phyloP scores from a whole-genome alignment of 23 tunicate species.

The Styela clava region DNA sequence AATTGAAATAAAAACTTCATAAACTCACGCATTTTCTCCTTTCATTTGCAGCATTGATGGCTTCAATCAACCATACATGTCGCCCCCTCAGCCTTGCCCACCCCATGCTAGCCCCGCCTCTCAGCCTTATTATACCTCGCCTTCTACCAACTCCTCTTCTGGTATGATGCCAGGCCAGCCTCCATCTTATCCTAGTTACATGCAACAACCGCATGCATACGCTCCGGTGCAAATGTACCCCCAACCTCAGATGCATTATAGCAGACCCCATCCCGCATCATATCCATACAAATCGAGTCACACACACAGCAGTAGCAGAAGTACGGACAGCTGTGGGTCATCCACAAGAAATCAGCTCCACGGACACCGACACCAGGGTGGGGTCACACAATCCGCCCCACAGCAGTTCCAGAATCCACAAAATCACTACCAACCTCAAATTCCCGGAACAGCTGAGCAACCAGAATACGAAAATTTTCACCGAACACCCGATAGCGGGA shows the following conservation, averaged over 20 bases:
- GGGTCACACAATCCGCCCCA: not conserved
- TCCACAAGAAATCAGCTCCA: slow-evolving; percentile 52
- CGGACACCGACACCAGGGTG: slow-evolving; percentile 24
- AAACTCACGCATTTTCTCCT: not conserved
- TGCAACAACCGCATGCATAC: slow-evolving; percentile 13
- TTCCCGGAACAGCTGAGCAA: not conserved
- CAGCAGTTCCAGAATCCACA: not conserved
- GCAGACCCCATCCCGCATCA: slow-evolving; percentile 29
- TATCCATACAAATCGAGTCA: slow-evolving; percentile 43
- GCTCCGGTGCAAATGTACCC: slow-evolving; percentile 28
- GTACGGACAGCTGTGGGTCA: slow-evolving; percentile 65
- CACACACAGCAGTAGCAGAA: slow-evolving; percentile 59
- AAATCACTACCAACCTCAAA: slow-evolving; percentile 2
- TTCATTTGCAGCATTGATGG: slow-evolving; percentile 22
- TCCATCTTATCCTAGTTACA: slow-evolving; percentile 22
- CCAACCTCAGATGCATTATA: slow-evolving; percentile 21
- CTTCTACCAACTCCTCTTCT: slow-evolving; percentile 34
- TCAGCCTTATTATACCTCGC: slow-evolving; percentile 40
- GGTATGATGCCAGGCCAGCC: slow-evolving; percentile 22
- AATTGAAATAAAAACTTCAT: not conserved
- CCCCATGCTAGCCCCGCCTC: slow-evolving; percentile 56
- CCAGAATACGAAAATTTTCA: slow-evolving; percentile 22
- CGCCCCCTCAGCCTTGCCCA: slow-evolving; percentile 7
- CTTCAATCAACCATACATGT: slow-evolving; percentile 17
- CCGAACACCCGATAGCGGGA: slow-evolving; percentile 29